Evolutionary conservation across 2,113 vertebrate species (phyloP).

Genomic region (Dryoscopus gambensis): DNA sequence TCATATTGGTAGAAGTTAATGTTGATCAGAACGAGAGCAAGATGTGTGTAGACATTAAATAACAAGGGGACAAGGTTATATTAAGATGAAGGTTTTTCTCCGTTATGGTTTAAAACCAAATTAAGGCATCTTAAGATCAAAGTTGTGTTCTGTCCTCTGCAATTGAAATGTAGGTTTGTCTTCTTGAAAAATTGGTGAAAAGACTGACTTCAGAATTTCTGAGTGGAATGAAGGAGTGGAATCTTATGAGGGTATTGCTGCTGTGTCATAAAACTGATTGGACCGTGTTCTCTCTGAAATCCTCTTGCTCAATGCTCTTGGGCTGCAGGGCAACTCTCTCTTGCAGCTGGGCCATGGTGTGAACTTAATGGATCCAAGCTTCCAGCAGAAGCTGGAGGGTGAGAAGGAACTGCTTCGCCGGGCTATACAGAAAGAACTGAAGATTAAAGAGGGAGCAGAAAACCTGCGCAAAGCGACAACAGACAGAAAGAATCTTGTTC

Average conservation of each 20-base stretch:
- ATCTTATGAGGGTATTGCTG: not conserved
- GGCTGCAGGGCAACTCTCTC: conserved; percentile 68
- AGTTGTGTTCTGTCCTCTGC: not conserved
- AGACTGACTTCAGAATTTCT: not conserved
- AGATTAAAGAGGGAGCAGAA: conserved; percentile 93
- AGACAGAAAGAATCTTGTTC: conserved; percentile 84
- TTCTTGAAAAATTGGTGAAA: not conserved
- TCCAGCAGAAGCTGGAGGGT: conserved; percentile 86
- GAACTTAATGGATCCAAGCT: conserved; percentile 77
- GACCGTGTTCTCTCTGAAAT: not conserved
- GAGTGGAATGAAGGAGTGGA: not conserved
- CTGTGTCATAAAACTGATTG: not conserved
- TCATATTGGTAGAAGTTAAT: not conserved
- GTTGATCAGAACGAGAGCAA: not conserved
- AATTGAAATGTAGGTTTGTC: not conserved
- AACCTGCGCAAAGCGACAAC: conserved; percentile 88
- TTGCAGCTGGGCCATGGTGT: conserved; percentile 77
- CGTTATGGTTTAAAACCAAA: not conserved
- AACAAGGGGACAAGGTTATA: not conserved
- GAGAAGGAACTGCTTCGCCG: conserved; percentile 85
- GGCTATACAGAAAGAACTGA: conserved; percentile 93
- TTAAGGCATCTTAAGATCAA: not conserved
- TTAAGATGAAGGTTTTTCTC: not conserved
- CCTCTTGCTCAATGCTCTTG: not conserved
- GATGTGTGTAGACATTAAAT: not conserved